These are phyloP conservation scores for Lepas anatifera DNA, from an alignment of 2,888 invertebrate genomes.

Conservation along the genomic window DNA sequence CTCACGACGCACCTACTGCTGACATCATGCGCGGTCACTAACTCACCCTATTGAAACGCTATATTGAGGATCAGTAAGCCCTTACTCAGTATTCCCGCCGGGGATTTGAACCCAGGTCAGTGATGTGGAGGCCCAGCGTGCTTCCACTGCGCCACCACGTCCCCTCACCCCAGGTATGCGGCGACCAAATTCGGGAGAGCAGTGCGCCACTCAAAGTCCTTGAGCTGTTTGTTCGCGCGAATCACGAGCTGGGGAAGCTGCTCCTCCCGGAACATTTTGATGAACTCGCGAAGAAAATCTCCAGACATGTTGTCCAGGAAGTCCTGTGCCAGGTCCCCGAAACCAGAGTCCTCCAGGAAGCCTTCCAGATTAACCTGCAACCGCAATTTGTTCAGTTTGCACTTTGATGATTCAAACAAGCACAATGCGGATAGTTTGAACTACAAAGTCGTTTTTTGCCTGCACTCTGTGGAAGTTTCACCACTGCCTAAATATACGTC, in stretches of 20 bases:
- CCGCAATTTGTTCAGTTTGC: neutral
- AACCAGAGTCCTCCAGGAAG: neutral
- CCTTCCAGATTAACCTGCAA: neutral
- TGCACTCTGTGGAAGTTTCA: neutral
- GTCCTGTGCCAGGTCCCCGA: neutral
- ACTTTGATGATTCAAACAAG: too few species aligned
- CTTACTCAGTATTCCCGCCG: too few species aligned
- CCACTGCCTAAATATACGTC: too few species aligned
- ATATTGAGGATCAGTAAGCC: too few species aligned
- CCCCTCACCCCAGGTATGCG: neutral
- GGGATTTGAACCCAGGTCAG: too few species aligned
- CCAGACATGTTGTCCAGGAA: constrained; percentile 7
- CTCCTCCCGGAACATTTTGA: neutral
- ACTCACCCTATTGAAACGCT: too few species aligned
- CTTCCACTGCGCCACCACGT: neutral
- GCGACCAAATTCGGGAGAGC: neutral
- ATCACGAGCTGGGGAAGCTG: neutral
- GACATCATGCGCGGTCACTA: too few species aligned
- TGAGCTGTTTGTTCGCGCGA: neutral
- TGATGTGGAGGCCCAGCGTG: too few species aligned
- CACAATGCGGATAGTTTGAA: too few species aligned
- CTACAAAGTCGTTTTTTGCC: too few species aligned
- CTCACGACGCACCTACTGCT: too few species aligned
- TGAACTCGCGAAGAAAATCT: neutral
- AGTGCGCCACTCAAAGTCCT: neutral